phyloP scores from a whole-genome alignment of 1,140 invertebrate genomes.

The Trichonephila clavipes region DNA sequence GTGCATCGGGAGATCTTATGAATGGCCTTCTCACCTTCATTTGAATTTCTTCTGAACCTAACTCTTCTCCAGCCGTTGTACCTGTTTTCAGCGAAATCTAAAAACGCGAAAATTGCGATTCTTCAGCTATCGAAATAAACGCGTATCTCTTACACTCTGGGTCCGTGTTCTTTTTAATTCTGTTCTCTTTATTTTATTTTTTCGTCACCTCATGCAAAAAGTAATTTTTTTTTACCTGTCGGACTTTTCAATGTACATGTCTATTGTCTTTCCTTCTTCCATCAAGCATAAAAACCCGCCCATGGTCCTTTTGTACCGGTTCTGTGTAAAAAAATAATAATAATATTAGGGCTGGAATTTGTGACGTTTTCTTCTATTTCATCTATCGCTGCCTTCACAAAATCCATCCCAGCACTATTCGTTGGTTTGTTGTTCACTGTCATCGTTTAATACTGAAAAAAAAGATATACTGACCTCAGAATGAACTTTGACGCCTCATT shows the following conservation, averaged over 20 bases:
- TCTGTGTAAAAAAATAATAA: neutral
- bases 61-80: conserved; percentile 20
- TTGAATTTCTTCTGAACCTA: conserved; percentile 1
- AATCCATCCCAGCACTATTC: conserved; percentile 72
- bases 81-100: neutral
- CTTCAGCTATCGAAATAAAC: conserved; percentile 26
- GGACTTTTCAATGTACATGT: conserved; percentile 35
- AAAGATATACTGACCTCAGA: conserved; percentile 65
- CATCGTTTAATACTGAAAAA: conserved; percentile 39
- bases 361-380: conserved; percentile 24
- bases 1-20: conserved; percentile 74
- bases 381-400: conserved; percentile 69
- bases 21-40: conserved; percentile 65
- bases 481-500: conserved; percentile 46
- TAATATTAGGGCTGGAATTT: conserved; percentile 13
- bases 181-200: neutral
- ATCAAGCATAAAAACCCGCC: conserved; percentile 40
- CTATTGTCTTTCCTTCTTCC: conserved; percentile 15
- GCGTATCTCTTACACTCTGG: neutral
- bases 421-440: conserved; percentile 70
- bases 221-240: neutral
- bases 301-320: neutral
- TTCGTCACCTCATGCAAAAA: neutral
- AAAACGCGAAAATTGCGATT: conserved; percentile 33
- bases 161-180: conserved; percentile 42